Evolutionary conservation across 2,888 invertebrate genomes (phyloP), one percentile per base, ranked within the genome.

Genomic region (Axea sp.): DNA sequence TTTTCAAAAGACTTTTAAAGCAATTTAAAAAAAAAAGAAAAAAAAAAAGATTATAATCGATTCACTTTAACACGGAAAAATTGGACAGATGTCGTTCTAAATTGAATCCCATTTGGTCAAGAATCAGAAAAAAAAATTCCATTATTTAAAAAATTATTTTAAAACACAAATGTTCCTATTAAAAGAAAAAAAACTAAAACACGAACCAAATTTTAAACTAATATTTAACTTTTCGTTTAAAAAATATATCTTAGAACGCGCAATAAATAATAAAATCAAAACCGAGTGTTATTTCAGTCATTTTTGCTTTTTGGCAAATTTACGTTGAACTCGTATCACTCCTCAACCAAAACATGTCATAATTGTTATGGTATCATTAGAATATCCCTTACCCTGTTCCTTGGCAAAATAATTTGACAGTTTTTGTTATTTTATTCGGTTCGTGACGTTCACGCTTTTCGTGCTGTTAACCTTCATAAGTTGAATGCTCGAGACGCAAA

Each of bases 391-490:
- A n/a, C 28, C 6, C 49, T n/a, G 14, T 35, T 15, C 9, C 28
- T 3, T 45, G 19, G 33, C 28, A 53, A 65, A 65, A 65, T 45
- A 65, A 53, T 65, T 65, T 45, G 35, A 19, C 53, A 8, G 11
- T 19, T 65, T 51, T 53, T 60, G 35, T 49, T 60, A 47, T 60
- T 26, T 17, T 8, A 28, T 28, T 28, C 1, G n/a, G 17, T 47
- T 11, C 43, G 64, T 45, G 41, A 33, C 17, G 41, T 41, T 62
- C 30, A 12, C 11, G 43, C 53, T 24, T 12, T 45, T 45, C 14
- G 35, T 67, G 55, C 31, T 67, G 67, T 67, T 67, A 67, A 55
- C 67, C 67, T 67, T 67, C 67, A 51, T 12, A 47, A 67, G 55
- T 67, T 67, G 67, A 67, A 67, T 35, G 55, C 26, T 57, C 55